Evolutionary conservation across 2,797 vertebrate species (phyloP).

Genomic region (Chelonia mydas): DNA sequence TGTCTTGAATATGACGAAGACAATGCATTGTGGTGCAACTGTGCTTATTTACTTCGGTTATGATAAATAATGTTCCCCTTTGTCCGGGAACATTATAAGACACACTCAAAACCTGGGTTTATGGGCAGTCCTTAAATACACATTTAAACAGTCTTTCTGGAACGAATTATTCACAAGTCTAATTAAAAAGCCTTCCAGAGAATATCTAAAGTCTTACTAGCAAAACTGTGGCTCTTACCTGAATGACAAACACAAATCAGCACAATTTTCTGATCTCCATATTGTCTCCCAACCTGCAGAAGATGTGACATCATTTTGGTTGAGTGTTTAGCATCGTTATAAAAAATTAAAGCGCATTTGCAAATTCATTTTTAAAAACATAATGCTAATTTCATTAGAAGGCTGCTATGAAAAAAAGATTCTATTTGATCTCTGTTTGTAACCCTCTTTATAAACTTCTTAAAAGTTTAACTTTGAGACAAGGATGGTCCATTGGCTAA

Average conservation of each 20-base stretch:
- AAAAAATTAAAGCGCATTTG: background rate
- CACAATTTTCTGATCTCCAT: background rate
- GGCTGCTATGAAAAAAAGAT: no score
- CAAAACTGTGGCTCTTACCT: background rate
- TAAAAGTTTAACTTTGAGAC: background rate
- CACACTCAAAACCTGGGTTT: background rate
- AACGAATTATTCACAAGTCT: background rate
- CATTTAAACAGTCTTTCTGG: background rate
- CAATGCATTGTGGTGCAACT: background rate
- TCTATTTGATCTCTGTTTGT: no score
- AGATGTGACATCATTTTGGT: background rate
- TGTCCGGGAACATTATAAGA: background rate
- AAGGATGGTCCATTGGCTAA: background rate
- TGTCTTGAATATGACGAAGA: background rate
- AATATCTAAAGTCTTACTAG: background rate
- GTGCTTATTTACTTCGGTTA: background rate
- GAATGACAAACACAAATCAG: background rate
- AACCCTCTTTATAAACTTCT: background rate
- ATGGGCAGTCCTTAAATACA: background rate
- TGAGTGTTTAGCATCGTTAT: background rate
- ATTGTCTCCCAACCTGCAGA: background rate
- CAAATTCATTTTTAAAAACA: background rate
- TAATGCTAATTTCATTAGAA: no score
- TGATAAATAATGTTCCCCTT: background rate
- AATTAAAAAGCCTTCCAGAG: background rate